Evolutionary conservation across 2,888 invertebrate species (phyloP), one percentile per base, ranked within the genome.

Genomic region (Pyrocoelia pectoralis): DNA sequence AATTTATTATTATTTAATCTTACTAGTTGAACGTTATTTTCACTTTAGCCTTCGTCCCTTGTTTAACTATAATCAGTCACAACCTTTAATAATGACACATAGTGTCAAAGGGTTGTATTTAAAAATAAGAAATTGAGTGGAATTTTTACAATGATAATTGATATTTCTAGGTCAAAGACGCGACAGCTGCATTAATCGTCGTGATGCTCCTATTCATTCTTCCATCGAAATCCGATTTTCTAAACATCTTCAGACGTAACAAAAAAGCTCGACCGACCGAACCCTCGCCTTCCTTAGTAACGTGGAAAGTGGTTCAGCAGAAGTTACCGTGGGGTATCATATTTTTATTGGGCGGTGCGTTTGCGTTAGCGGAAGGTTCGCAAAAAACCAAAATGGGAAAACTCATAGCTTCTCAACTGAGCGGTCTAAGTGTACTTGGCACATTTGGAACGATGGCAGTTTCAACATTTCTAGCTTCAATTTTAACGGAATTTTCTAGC

Each of bases 241-340:
- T 92, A 61, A 86, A 88, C 73, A 89, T 90, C 75, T 90, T 89
- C 82, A 83, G 83, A 65, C 80, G 77, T 63, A 81, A 84, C 68
- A 84, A 85, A 68, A 81, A 83, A 49, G 87, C 87, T 66, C 76
- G 89, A 14, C 88, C 90, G 0, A 85, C 82, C 1, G 86, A 86
- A 55, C 83, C 90, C 0, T 89, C 92, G 0, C 84, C 89, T 0
- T 87, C 91, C 0, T 83, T 95, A 17, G 87, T 95, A 50, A 91
- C 91, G 10, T 97, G 96, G 96, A 89, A 90, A 66, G 89, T 89
- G 46, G 87, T 95, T 17, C 92, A 95, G 76, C 86, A 90, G 56
- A 93, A 93, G 77, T 88, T 95, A 71, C 94, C 95, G 2, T 97
- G 97, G 97, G 94, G 95, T 48, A 86, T 96, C 2, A 87, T 96